Conservation (phyloP, 2,888 invertebrate genomes). For the Aethes cnicana region DNA sequence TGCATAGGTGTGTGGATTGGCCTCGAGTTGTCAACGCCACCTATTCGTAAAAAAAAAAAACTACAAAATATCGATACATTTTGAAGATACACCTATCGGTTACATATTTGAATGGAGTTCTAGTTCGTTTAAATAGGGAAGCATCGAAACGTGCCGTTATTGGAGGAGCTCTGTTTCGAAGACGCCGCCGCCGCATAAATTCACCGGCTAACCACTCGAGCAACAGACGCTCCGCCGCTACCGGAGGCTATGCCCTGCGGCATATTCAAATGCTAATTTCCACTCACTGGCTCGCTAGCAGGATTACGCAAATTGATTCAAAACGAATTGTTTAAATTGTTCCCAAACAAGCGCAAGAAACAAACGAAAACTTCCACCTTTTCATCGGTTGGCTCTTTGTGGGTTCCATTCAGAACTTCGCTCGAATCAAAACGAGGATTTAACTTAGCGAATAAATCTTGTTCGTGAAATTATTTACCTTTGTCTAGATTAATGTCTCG, state of each 20-base stretch:
- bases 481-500: background rate
- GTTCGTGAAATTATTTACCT: background rate
- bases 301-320: constrained; percentile 17
- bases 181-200: too few species aligned
- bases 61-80: too few species aligned
- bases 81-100: too few species aligned
- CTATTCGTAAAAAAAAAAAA: too few species aligned
- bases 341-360: background rate
- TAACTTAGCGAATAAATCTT: background rate
- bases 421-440: constrained; percentile 4
- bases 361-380: constrained; percentile 17
- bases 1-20: background rate
- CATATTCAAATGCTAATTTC: constrained; percentile 8
- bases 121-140: too few species aligned
- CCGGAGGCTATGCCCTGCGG: too few species aligned
- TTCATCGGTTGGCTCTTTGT: background rate
- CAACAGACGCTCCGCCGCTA: too few species aligned
- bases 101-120: too few species aligned
- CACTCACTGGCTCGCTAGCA: background rate
- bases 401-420: background rate
- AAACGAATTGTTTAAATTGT: constrained; percentile 19
- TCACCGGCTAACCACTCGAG: too few species aligned
- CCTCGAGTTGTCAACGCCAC: too few species aligned
- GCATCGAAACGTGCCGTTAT: too few species aligned
- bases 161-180: too few species aligned